Conservation (phyloP, 2,888 invertebrate genomes). For the Frankliniella fusca region DNA sequence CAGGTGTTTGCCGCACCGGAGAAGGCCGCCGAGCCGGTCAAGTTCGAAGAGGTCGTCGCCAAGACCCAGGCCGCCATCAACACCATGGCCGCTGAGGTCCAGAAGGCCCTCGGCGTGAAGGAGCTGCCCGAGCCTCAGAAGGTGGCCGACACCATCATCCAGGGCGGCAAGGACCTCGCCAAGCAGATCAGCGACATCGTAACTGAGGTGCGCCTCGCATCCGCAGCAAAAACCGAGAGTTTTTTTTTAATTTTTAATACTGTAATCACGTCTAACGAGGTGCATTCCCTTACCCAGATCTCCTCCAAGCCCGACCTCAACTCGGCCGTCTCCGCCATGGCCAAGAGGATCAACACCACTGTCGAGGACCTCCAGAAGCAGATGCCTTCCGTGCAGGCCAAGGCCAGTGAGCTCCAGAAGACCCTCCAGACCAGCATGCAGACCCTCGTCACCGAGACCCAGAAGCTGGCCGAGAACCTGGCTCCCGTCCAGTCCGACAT, state of each 20-base stretch:
- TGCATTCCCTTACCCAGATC: neutral
- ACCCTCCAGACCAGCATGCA: slow-evolving; percentile 1
- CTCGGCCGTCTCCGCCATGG: neutral
- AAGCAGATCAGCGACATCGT: slow-evolving; percentile 9
- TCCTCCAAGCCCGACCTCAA: slow-evolving; percentile 18
- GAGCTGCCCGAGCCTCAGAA: slow-evolving; percentile 18
- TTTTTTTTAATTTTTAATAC: neutral
- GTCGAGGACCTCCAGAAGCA: slow-evolving; percentile 19
- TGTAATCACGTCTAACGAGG: neutral
- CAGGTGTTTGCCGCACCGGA: neutral
- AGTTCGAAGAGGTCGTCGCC: slow-evolving; percentile 6
- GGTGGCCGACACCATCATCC: slow-evolving; percentile 1
- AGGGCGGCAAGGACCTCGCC: slow-evolving; percentile 14
- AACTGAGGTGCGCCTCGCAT: neutral
- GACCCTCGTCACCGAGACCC: neutral
- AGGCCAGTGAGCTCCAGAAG: slow-evolving; percentile 7
- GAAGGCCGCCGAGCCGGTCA: neutral
- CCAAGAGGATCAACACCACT: neutral
- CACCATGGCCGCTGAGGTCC: neutral
- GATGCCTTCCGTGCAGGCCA: neutral
- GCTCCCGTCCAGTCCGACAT: neutral
- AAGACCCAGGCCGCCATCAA: slow-evolving; percentile 20
- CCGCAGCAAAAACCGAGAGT: too few relatives aligned
- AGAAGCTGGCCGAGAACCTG: slow-evolving; percentile 14
- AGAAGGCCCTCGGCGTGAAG: slow-evolving; percentile 11